Evolutionary conservation across 1,140 invertebrate genomes (phyloP).

Genomic region (Antheraea pernyi): DNA sequence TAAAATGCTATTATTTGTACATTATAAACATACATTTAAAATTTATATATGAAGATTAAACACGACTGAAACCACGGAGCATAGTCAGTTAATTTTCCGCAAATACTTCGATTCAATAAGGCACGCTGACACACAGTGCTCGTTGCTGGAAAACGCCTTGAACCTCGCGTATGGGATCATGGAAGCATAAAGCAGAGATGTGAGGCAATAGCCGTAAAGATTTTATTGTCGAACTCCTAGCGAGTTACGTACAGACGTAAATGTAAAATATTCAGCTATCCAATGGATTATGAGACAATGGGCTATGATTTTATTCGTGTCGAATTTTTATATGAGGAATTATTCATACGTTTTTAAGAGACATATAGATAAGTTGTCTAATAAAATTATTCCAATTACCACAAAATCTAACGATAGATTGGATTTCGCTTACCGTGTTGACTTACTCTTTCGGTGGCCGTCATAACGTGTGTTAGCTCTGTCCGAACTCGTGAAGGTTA

Average conservation of each 20-base stretch:
- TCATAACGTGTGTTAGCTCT: too few species aligned
- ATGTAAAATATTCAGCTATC: constrained; percentile 46
- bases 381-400: too few species aligned
- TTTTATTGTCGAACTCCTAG: constrained; percentile 43
- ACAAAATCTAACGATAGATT: too few species aligned
- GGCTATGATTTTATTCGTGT: constrained; percentile 28
- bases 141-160: constrained; percentile 19
- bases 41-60: too few species aligned
- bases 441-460: too few species aligned
- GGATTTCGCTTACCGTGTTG: too few species aligned
- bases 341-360: background rate
- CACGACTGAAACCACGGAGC: background rate
- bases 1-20: too few species aligned
- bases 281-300: constrained; percentile 48
- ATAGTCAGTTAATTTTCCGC: background rate
- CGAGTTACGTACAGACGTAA: constrained; percentile 40
- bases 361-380: too few species aligned
- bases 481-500: too few species aligned
- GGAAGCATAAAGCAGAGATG: constrained; percentile 40
- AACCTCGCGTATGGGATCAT: constrained; percentile 27
- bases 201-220: constrained; percentile 52
- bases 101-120: background rate
- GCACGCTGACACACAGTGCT: constrained; percentile 15
- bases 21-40: too few species aligned
- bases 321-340: background rate